Base-by-base conservation (phyloP, 2,113 vertebrate genomes). In the Mandrillus leucophaeus region DNA sequence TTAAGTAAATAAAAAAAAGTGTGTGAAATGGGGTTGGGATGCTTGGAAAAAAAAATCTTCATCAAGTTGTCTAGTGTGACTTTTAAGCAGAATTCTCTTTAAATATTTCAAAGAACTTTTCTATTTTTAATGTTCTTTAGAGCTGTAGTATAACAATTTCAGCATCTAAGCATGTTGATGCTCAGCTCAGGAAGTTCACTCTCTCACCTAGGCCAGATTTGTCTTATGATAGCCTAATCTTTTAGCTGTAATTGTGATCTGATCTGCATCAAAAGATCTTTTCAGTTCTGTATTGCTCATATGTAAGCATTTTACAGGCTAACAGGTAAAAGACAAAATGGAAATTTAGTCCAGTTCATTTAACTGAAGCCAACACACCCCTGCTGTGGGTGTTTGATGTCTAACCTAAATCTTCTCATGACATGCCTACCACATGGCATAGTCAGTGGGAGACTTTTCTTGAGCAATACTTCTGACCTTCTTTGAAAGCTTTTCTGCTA, bases 401-500 rank as follows among this genome's bases (percentile, higher is more conserved):
- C 70, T 88, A 88, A 68, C 25, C 30, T 97, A 96, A 97, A 94
- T 96, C 90, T 95, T 75, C 81, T 88, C 61, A 52, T 66, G 55
- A 83, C 81, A 73, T 43, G 55, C 59, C 38, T 78, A 38, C 64
- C 90, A 94, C 70, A 17, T 94, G 81, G 75, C 18, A 27, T 50
- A 96, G 52, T 88, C 50, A 64, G 32, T 87, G 55, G 90, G 87
- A 61, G 61, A 80, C 87, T 90, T 70, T 93, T 95, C 57, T 90
- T 66, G 68, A 96, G 76, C 82, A 96, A 16, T 40, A 61, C 40
- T 79, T 16, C 68, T 96, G 91, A 95, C 93, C 84, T 93, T 94
- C 88, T 90, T 81, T 70, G 73, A 90, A 89, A 97, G 72, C 30
- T 88, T 95, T 94, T 96, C 57, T 97, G 78, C 27, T 82, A 96